Evolutionary conservation across 2,113 vertebrate species (phyloP).

Genomic region (Catharus minimus): DNA sequence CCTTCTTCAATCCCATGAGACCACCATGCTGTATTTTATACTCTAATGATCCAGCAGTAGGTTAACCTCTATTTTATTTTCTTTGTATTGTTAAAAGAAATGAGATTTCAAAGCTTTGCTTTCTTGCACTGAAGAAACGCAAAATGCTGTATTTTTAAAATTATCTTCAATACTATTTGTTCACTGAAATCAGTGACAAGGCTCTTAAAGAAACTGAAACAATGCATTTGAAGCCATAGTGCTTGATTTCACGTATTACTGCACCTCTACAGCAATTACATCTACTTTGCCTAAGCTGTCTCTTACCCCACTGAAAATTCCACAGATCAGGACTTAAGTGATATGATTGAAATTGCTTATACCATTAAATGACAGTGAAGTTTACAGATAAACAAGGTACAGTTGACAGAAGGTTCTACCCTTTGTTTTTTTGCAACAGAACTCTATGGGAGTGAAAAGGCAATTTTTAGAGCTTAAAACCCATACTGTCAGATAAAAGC

Average conservation of each 20-base stretch:
- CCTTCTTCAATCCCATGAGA: neutral
- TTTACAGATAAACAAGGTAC: neutral
- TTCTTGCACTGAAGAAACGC: neutral
- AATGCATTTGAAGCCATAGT: neutral
- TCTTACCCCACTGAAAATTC: neutral
- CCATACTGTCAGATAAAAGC: neutral
- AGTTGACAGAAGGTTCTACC: neutral
- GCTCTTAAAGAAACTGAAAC: neutral
- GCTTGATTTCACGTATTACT: neutral
- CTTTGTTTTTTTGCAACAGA: neutral
- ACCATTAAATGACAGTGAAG: neutral
- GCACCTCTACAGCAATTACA: neutral
- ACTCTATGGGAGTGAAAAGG: neutral
- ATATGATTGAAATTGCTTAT: neutral
- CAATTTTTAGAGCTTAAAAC: neutral
- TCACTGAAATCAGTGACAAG: neutral
- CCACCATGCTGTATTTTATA: neutral
- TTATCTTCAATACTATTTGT: neutral
- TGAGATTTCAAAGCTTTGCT: neutral
- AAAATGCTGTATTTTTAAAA: neutral
- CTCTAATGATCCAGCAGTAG: neutral
- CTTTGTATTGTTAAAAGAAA: neutral
- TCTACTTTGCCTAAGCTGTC: neutral
- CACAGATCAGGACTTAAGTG: neutral
- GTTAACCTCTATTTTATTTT: neutral